Evolutionary conservation across 2,797 vertebrate genomes (phyloP).

Genomic region (Artibeus jamaicensis): DNA sequence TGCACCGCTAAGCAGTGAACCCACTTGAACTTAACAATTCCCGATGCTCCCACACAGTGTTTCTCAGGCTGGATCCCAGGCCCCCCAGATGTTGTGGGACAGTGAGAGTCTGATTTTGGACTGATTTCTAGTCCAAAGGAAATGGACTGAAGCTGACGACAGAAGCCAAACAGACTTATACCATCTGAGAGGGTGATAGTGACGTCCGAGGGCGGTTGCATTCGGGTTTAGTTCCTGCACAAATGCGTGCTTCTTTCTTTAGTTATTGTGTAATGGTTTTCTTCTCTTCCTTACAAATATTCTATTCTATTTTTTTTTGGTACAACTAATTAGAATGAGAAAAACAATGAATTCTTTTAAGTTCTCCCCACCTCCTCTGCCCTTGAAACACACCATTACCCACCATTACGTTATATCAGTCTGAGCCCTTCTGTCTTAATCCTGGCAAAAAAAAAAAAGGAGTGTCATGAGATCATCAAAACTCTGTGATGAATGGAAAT

Average conservation of each 20-base stretch:
- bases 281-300: background rate
- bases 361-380: background rate
- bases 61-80: background rate
- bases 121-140: background rate
- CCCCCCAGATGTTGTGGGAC: background rate
- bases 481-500: background rate
- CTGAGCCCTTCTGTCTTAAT: background rate
- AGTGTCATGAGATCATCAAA: background rate
- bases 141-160: background rate
- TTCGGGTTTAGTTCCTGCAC: background rate
- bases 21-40: background rate
- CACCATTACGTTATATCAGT: background rate
- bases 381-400: background rate
- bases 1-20: background rate
- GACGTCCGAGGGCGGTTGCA: background rate
- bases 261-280: background rate
- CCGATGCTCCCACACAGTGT: background rate
- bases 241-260: background rate
- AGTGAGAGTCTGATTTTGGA: background rate
- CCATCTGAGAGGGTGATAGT: background rate
- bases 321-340: background rate
- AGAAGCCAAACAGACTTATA: background rate
- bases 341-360: background rate
- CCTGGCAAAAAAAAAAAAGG: background rate
- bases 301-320: background rate